A percentile compares a stretch with the other conserved stretches of the same genome.
phyloP scores from a whole-genome alignment of 2,888 invertebrate genomes.

The Branchellion lobata region DNA sequence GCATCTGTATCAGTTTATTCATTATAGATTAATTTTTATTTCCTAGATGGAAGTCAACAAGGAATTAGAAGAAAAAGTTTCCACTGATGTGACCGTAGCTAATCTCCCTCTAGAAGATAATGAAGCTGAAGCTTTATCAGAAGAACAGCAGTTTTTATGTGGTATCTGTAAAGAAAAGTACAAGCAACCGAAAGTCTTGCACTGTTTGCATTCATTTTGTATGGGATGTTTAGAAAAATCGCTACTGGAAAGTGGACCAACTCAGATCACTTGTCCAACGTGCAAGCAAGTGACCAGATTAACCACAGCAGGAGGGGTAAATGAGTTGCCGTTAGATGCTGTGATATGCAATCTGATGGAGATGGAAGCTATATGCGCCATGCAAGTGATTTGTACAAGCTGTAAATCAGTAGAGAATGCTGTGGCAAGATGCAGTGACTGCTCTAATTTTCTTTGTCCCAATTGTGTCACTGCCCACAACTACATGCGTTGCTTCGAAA shows the following conservation, averaged over 20 bases:
- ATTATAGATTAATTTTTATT: not conserved
- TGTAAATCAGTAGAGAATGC: conserved; percentile 93
- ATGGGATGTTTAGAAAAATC: conserved; percentile 80
- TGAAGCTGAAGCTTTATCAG: conserved; percentile 8
- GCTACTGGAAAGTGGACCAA: conserved; percentile 65
- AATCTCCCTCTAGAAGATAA: conserved; percentile 29
- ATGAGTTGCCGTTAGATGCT: conserved; percentile 80
- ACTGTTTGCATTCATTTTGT: conserved; percentile 93
- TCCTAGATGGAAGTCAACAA: conserved; percentile 25
- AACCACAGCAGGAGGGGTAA: conserved; percentile 64
- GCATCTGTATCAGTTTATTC: not conserved
- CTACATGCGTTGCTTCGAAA: conserved; percentile 94
- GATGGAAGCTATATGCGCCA: conserved; percentile 69
- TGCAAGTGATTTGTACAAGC: conserved; percentile 78
- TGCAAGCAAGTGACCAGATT: conserved; percentile 66
- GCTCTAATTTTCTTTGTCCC: conserved; percentile 87
- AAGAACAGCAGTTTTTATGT: conserved; percentile 33
- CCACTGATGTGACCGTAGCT: conserved; percentile 20
- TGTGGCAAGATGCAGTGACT: conserved; percentile 88
- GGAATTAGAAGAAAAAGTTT: conserved; percentile 21
- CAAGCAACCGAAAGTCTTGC: conserved; percentile 80
- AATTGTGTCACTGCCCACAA: conserved; percentile 93
- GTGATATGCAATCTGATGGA: conserved; percentile 70
- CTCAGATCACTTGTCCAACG: conserved; percentile 17
- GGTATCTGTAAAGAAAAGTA: conserved; percentile 66